These are phyloP conservation scores for Triplophysa siluroides DNA, from an alignment of 2,113 vertebrate species.

Conservation along the genomic window DNA sequence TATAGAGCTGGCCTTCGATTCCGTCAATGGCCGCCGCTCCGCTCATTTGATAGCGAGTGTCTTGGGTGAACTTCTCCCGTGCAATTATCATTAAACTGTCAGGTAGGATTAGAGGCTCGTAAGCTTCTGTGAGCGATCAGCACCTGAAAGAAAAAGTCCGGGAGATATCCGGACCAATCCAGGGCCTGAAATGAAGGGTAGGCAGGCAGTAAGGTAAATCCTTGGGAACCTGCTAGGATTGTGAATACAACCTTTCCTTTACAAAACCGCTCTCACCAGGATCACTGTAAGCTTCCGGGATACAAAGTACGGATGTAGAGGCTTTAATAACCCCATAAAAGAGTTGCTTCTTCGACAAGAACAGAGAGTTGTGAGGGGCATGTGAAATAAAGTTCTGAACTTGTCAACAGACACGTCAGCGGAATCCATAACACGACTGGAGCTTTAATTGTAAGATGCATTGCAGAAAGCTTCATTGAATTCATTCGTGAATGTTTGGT, in stretches of 20 bases:
- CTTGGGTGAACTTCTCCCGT: conserved; percentile 60
- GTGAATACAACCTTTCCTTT: conserved; percentile 58
- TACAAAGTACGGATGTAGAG: conserved; percentile 53
- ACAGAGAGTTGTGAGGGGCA: conserved; percentile 30
- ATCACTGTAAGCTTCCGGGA: conserved; percentile 59
- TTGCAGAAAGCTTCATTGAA: not conserved
- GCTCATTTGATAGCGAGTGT: conserved; percentile 63
- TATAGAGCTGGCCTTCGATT: conserved; percentile 50
- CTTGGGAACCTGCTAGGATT: conserved; percentile 55
- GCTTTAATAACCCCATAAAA: conserved; percentile 59
- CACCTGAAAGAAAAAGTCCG: conserved; percentile 52
- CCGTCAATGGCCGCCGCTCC: conserved; percentile 56
- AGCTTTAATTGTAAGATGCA: not conserved
- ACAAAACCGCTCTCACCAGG: conserved; percentile 57
- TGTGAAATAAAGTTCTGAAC: not conserved
- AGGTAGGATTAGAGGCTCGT: conserved; percentile 65
- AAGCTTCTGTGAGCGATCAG: conserved; percentile 63
- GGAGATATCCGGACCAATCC: conserved; percentile 60
- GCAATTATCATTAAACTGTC: conserved; percentile 74
- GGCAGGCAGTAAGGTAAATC: conserved; percentile 43
- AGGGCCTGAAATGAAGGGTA: conserved; percentile 49
- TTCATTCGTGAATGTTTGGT: too few relatives aligned
- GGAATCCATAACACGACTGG: not conserved
- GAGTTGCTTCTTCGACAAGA: conserved; percentile 37
- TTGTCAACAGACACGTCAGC: not conserved